A percentile compares a stretch with the other conserved stretches of the same genome.
These are phyloP conservation scores for Nomada lathburiana DNA, from an alignment of 2,888 invertebrate species.

Conservation along the genomic window DNA sequence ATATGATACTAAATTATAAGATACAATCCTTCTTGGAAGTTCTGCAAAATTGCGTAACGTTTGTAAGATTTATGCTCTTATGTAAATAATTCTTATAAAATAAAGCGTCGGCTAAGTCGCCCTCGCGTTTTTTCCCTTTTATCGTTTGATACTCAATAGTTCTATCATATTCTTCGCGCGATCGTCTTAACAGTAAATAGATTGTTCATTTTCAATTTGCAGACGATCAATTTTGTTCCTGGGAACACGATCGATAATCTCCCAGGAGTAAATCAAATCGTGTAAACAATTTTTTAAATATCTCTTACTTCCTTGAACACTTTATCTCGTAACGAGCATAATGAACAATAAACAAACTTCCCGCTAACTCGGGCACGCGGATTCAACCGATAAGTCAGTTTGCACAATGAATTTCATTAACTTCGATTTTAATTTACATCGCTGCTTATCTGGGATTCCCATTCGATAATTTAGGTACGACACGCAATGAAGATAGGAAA, in stretches of 20 bases:
- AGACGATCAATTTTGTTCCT: conserved; percentile 41
- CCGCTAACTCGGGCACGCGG: neutral
- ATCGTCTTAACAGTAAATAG: conserved; percentile 22
- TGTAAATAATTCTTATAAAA: conserved; percentile 1
- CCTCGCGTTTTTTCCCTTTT: neutral
- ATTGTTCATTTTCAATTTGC: neutral
- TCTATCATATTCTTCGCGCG: neutral
- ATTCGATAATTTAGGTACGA: too few species aligned
- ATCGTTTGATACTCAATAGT: conserved; percentile 12
- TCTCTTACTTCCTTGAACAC: neutral
- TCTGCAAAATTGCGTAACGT: neutral
- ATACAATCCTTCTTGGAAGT: neutral
- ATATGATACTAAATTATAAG: neutral
- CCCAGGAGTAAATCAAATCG: conserved; percentile 41
- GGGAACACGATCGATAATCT: conserved; percentile 39
- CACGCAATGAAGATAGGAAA: too few species aligned
- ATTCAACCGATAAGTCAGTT: conserved; percentile 11
- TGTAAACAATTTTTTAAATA: conserved; percentile 38
- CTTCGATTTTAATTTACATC: neutral
- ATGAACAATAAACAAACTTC: conserved; percentile 1
- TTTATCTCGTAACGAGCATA: conserved; percentile 18
- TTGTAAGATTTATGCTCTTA: neutral
- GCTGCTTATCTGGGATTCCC: too few species aligned
- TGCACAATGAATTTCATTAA: conserved; percentile 3
- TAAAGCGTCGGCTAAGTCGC: neutral